Percentiles rank a stretch among this genome's conserved stretches.
These are phyloP conservation scores for Hemichromis elongatus DNA, from an alignment of 2,113 vertebrate genomes.

Conservation along the genomic window DNA sequence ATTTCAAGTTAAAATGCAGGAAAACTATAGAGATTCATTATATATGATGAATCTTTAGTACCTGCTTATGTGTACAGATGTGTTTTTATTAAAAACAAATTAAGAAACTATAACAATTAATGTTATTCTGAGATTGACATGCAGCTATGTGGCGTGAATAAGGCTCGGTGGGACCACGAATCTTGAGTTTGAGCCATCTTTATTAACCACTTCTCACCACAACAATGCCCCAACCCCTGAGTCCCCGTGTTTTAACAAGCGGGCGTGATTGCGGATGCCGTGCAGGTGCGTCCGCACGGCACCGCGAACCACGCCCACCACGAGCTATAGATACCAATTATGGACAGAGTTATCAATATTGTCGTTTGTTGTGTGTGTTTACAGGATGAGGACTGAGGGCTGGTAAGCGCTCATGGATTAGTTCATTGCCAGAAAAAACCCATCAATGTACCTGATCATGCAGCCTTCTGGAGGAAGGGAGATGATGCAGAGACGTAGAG, in stretches of 20 bases:
- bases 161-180: too few relatives aligned
- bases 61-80: neutral
- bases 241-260: too few relatives aligned
- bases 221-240: too few relatives aligned
- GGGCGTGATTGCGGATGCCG: too few relatives aligned
- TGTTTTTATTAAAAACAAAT: neutral
- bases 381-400: neutral
- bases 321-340: neutral
- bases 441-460: neutral
- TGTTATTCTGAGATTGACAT: neutral
- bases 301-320: too few relatives aligned
- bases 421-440: neutral
- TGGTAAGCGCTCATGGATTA: neutral
- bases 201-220: too few relatives aligned
- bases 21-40: neutral
- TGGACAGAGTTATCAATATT: neutral
- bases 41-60: neutral
- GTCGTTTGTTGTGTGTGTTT: neutral
- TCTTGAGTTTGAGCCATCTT: too few relatives aligned
- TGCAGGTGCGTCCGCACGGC: too few relatives aligned
- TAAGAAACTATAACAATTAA: neutral
- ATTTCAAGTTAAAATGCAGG: neutral
- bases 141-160: too few relatives aligned
- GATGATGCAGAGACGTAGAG: neutral
- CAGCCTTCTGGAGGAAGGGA: neutral